Base-by-base conservation (phyloP, 2,113 vertebrate genomes). In the Mobula birostris region DNA sequence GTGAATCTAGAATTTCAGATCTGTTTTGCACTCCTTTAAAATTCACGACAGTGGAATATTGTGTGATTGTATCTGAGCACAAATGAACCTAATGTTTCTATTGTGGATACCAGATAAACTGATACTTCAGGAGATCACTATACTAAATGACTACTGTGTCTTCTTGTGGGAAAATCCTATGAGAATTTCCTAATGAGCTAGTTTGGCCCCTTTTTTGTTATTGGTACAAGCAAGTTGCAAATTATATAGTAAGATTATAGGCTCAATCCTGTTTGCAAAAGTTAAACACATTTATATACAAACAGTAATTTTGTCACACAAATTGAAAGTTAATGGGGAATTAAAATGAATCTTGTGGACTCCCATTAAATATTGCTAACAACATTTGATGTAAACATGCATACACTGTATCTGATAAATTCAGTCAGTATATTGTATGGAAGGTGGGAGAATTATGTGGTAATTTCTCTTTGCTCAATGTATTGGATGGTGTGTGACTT, bases 11-110 rank as follows among this genome's bases (percentile, higher is more conserved):
- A 90, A 61, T 90, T 90, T 90, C 85, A 90, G 85, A 90, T 90
- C 61, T 90, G 61, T 90, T 63, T 66, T 90, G 85, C 85, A 90
- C 61, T 90, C 85, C 85, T 90, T 90, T 90, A 90, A 90, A 90
- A 68, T 66, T 61, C 85, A 32, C 7, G 61, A 68, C 61, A 90
- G 85, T 90, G 29, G 85, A 90, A 90, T 90, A 90, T 90, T 90
- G 85, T 90, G 58, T 68, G 85, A 90, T 90, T 90, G 85, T 90
- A 66, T 90, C 61, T 90, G 61, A 66, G 29, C n/a, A 90, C 61
- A 90, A 90, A 90, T 90, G 61, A 90, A 90, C 85, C 85, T 90
- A 90, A 90, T 90, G 85, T 90, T 90, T 90, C 85, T 90, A 90
- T 90, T 90, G 85, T 90, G 61, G 85, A 66, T 66, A 66, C 29